Evolutionary conservation across 2,888 invertebrate species (phyloP).

Genomic region (Tachina grossa): DNA sequence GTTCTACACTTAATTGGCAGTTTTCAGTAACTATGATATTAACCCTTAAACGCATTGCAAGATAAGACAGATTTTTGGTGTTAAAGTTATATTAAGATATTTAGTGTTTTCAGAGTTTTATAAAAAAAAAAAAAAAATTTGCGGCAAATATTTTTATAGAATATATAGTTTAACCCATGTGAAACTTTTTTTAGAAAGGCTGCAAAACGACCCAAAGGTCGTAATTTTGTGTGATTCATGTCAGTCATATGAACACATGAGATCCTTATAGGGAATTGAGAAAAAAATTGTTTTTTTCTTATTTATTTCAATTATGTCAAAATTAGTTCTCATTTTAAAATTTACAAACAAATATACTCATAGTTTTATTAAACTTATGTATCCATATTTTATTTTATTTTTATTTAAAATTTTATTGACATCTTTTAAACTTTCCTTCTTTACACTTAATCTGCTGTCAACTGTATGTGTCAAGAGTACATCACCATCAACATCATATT

Average conservation of each 20-base stretch:
- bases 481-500: conserved; percentile 59
- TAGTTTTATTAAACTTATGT: neutral
- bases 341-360: neutral
- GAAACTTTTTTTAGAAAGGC: no score
- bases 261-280: neutral
- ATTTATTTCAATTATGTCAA: conserved; percentile 30
- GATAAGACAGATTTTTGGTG: no score
- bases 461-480: conserved; percentile 67
- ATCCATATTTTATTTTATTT: conserved; percentile 3
- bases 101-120: no score
- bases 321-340: conserved; percentile 11
- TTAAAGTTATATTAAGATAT: no score
- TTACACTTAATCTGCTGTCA: conserved; percentile 67
- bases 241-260: neutral
- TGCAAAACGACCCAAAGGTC: no score
- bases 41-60: no score
- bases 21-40: no score
- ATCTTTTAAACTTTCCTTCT: conserved; percentile 61
- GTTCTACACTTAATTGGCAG: no score
- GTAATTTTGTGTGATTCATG: neutral
- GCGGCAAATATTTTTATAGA: no score
- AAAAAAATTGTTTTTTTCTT: neutral
- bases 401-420: conserved; percentile 31
- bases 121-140: no score
- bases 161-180: no score